Conservation (phyloP, 2,113 vertebrate genomes). For the Ibidorhyncha struthersii region DNA sequence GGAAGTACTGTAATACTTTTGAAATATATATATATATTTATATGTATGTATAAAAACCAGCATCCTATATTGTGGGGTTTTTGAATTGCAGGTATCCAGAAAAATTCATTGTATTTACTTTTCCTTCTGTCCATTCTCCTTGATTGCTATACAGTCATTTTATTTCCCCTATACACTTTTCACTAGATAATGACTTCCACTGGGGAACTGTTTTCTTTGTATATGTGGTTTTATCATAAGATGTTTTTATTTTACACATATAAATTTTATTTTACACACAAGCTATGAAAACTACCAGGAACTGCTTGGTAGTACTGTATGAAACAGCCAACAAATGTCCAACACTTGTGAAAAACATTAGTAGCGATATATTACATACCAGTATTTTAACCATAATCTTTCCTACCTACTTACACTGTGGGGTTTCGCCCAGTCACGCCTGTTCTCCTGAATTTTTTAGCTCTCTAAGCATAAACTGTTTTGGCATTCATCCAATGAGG, state of each 20-base stretch:
- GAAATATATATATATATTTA: conserved; percentile 72
- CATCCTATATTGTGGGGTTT: conserved; percentile 59
- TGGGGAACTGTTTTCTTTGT: conserved; percentile 42
- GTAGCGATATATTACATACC: conserved; percentile 69
- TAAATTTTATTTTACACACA: conserved; percentile 71
- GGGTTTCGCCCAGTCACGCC: conserved; percentile 27
- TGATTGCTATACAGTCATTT: conserved; percentile 61
- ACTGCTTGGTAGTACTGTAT: conserved; percentile 62
- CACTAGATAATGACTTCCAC: conserved; percentile 48
- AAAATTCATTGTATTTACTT: conserved; percentile 28
- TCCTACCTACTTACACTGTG: conserved; percentile 36
- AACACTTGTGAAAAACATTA: conserved; percentile 57
- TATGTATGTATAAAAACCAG: conserved; percentile 63
- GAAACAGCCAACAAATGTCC: conserved; percentile 68
- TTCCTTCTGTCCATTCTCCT: conserved; percentile 14
- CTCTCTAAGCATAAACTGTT: conserved; percentile 33
- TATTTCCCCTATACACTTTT: conserved; percentile 64
- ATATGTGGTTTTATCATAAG: conserved; percentile 50
- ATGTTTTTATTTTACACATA: conserved; percentile 70
- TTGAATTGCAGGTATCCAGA: conserved; percentile 57
- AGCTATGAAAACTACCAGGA: conserved; percentile 68
- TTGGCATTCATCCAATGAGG: conserved; percentile 32
- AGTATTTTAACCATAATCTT: conserved; percentile 32
- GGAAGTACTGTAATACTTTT: conserved; percentile 68
- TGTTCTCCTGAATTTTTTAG: conserved; percentile 33